phyloP scores from a whole-genome alignment of 2,888 invertebrate genomes.

The Iselma pallidipennis region DNA sequence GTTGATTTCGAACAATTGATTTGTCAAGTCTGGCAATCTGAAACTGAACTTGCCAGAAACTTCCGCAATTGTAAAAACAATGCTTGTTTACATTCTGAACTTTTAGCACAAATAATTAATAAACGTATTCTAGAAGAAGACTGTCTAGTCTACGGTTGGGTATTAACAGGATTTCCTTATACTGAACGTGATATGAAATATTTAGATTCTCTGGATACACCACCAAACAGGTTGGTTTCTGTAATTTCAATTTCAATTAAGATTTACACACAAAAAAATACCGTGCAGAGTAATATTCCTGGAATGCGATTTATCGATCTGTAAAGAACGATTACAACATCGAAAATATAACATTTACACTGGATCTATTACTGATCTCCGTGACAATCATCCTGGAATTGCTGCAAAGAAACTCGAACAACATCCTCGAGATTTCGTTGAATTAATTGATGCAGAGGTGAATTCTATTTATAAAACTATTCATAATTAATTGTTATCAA shows the following conservation, averaged over 20 bases:
- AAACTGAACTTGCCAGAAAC: slow-evolving; percentile 46
- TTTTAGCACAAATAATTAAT: slow-evolving; percentile 52
- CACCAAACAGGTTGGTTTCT: slow-evolving; percentile 64
- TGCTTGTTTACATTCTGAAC: slow-evolving; percentile 50
- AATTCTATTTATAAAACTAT: neutral
- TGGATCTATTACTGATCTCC: slow-evolving; percentile 42
- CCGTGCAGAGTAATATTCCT: slow-evolving; percentile 50
- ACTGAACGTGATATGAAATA: slow-evolving; percentile 63
- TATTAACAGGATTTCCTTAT: slow-evolving; percentile 64
- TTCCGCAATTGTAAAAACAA: slow-evolving; percentile 46
- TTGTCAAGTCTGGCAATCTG: slow-evolving; percentile 57
- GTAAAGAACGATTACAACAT: slow-evolving; percentile 45
- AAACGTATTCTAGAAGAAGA: slow-evolving; percentile 58
- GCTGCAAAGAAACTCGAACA: slow-evolving; percentile 37
- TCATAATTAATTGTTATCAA: neutral
- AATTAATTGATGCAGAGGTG: slow-evolving; percentile 49
- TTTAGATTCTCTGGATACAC: slow-evolving; percentile 62
- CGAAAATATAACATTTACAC: slow-evolving; percentile 45
- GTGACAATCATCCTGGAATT: slow-evolving; percentile 28
- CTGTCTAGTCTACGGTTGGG: slow-evolving; percentile 66
- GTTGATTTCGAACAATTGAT: slow-evolving; percentile 63
- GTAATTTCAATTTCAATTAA: neutral
- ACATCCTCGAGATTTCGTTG: slow-evolving; percentile 49
- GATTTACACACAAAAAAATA: neutral
- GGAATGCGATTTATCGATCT: slow-evolving; percentile 51